Base-by-base conservation (phyloP, 2,113 vertebrate species). In the Barbus barbus region DNA sequence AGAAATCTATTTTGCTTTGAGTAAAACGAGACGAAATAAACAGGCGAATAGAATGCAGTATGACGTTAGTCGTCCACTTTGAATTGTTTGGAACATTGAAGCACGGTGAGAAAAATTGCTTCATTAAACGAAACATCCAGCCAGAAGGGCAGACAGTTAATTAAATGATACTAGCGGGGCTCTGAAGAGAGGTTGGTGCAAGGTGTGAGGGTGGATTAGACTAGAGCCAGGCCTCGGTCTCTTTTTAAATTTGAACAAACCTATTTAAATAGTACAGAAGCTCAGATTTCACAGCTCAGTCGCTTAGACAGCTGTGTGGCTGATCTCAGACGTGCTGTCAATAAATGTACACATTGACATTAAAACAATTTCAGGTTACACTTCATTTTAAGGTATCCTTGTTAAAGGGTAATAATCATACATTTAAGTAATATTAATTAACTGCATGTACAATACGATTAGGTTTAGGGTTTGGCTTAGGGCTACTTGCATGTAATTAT, bases 11-110 rank as follows among this genome's bases (percentile, higher is more conserved):
- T 72, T 58, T 53, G 67, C 67, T 80, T 53, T 28, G 41, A 63
- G 65, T 72, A 48, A 85, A 76, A 38, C 16, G 9, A 83, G 67
- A 78, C 71, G 0, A 84, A 89, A 87, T 86, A 90, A 84, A 88
- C 81, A 63, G 79, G 38, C 24, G 77, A 69, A n/a, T 58, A 72
- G 1, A 67, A 73, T 65, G 41, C 16, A 24, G 38, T 26, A 22
- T 41, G 24, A 38, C 60, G 63, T 81, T 44, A 61, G 33, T 33
- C 36, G n/a, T 79, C 74, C 53, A 28, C 67, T 69, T 76, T 73
- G 24, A 84, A 79, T 84, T 84, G 83, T 80, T 69, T 75, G 82
- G 24, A 80, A 79, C 12, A 6, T 78, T 65, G 77, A 80, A 67
- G 61, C 46, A 71, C 81, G 65, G 58, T 24, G 46, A 78, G n/a